Conservation (phyloP, 1,140 invertebrate species). For the Pseudomyrmex dendroicus region DNA sequence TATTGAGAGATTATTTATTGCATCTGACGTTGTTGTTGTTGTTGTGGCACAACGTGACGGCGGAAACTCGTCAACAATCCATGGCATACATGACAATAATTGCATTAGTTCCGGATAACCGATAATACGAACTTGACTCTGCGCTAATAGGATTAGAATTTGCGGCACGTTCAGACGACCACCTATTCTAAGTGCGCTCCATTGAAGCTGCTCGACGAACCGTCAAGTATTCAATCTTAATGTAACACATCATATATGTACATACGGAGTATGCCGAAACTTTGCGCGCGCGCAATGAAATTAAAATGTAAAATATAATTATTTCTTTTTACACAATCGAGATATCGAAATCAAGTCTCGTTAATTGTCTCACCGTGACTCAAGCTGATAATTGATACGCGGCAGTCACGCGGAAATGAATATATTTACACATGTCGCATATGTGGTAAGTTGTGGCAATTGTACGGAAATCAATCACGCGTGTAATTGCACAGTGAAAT, state of each 20-base stretch:
- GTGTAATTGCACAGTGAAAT: neutral
- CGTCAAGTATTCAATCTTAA: neutral
- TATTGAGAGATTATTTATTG: too few species aligned
- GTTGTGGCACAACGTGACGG: constrained; percentile 1
- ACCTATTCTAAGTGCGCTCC: constrained; percentile 66
- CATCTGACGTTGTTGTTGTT: too few species aligned
- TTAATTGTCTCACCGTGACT: neutral
- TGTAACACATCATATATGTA: neutral
- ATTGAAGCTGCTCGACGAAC: constrained; percentile 3
- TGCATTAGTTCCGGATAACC: constrained; percentile 37
- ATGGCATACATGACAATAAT: constrained; percentile 34
- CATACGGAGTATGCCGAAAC: neutral
- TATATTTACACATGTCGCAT: neutral
- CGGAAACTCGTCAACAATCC: constrained; percentile 38
- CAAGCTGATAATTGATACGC: constrained; percentile 11
- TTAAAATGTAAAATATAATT: neutral
- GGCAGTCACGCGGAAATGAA: neutral
- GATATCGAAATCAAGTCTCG: neutral
- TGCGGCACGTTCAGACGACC: constrained; percentile 55
- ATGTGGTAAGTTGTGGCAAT: neutral
- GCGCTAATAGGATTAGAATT: constrained; percentile 56
- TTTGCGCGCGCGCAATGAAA: too few species aligned
- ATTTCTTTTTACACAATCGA: neutral
- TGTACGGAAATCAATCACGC: neutral
- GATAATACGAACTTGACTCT: constrained; percentile 56